Evolutionary conservation across 2,113 vertebrate species (phyloP).

Genomic region (Pandion haliaetus): DNA sequence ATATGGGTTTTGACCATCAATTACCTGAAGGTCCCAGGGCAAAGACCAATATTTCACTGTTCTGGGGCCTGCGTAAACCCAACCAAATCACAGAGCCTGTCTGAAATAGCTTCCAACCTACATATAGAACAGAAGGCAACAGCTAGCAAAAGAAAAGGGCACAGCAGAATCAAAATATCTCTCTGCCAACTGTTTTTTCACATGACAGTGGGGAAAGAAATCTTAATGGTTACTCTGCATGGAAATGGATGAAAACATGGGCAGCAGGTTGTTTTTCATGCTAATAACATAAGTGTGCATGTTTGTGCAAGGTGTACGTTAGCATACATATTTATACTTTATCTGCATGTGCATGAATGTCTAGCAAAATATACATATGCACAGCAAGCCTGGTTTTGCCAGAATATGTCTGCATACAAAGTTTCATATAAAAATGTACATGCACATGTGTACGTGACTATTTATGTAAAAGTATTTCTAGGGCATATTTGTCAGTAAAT

Average conservation of each 20-base stretch:
- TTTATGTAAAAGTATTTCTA: background rate
- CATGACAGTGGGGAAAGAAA: background rate
- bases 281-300: background rate
- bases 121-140: background rate
- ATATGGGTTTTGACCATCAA: background rate
- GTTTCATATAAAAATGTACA: background rate
- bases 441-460: background rate
- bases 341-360: background rate
- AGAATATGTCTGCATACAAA: background rate
- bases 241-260: background rate
- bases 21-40: background rate
- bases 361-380: background rate
- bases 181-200: background rate
- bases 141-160: background rate
- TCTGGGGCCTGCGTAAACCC: background rate
- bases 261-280: background rate
- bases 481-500: background rate
- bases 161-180: background rate
- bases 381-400: background rate
- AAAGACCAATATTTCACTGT: background rate
- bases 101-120: background rate
- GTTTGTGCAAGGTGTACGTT: background rate
- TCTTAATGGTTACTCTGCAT: background rate
- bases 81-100: background rate
- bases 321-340: background rate